phyloP scores from a whole-genome alignment of 1,140 invertebrate genomes.

The Neocloeon triangulifer region DNA sequence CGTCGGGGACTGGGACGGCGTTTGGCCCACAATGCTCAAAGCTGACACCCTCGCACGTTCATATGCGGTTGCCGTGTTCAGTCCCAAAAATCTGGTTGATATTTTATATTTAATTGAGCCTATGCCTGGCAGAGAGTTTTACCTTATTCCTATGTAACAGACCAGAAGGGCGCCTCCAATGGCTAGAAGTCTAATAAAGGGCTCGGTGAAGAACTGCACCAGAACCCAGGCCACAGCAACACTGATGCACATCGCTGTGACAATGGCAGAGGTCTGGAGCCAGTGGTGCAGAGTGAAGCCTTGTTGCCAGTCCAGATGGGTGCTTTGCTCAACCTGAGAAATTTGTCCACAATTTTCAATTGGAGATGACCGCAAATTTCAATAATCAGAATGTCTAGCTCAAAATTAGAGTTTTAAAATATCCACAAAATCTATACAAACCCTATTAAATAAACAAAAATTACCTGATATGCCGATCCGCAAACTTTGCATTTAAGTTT shows the following conservation, averaged over 20 bases:
- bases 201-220: slow-evolving; percentile 54
- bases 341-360: too few species aligned
- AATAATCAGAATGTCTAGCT: too few species aligned
- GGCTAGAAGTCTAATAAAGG: slow-evolving; percentile 50
- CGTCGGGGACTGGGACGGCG: neutral
- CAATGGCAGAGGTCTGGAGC: slow-evolving; percentile 42
- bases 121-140: slow-evolving; percentile 9
- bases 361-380: too few species aligned
- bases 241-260: slow-evolving; percentile 44
- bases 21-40: slow-evolving; percentile 41
- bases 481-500: slow-evolving; percentile 53
- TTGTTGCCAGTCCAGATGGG: slow-evolving; percentile 48
- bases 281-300: slow-evolving; percentile 60
- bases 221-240: slow-evolving; percentile 56
- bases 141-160: slow-evolving; percentile 67
- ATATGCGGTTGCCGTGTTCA: slow-evolving; percentile 67
- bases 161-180: slow-evolving; percentile 58
- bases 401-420: neutral
- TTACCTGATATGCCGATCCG: slow-evolving; percentile 46
- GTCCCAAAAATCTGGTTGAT: slow-evolving; percentile 44
- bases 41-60: slow-evolving; percentile 71
- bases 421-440: slow-evolving; percentile 1
- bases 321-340: slow-evolving; percentile 13
- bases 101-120: neutral
- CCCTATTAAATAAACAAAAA: slow-evolving; percentile 9